Evolutionary conservation across 37 sponge, comb jelly and placozoan species (phyloP).

Genomic region (Theonella swinhoei): DNA sequence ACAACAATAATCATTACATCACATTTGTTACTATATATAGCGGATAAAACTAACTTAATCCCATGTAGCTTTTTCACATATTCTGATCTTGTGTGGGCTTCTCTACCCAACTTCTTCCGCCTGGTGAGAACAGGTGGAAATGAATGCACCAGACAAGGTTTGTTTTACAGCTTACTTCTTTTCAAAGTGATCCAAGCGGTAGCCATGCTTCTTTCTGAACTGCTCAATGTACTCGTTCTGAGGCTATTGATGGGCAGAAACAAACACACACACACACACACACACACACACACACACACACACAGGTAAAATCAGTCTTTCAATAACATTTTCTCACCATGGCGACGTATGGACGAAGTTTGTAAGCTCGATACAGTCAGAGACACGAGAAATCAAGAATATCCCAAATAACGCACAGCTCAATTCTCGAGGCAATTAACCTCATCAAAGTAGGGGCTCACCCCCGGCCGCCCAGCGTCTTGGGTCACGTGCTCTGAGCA

Average conservation of each 20-base stretch:
- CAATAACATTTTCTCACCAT: no score
- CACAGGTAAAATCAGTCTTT: no score
- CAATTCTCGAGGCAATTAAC: no score
- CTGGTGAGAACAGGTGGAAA: constrained; percentile 39
- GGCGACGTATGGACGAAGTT: not conserved
- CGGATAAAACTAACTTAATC: constrained; percentile 79
- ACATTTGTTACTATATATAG: not conserved
- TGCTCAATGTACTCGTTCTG: constrained; percentile 99
- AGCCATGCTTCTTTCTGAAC: constrained; percentile 90
- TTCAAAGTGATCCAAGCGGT: constrained; percentile 90
- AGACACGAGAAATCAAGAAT: no score
- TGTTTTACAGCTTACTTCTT: constrained; percentile 57
- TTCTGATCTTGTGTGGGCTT: constrained; percentile 76
- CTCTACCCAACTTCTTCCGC: constrained; percentile 90
- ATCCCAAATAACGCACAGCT: no score
- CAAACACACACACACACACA: not conserved
- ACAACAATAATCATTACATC: constrained; percentile 1
- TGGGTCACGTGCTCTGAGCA: no score
- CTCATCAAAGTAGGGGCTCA: no score
- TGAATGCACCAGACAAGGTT: not conserved
- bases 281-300: no score
- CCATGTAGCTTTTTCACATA: constrained; percentile 93
- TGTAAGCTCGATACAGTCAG: not conserved
- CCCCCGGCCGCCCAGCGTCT: no score
- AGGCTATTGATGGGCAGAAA: constrained; percentile 64